Percentiles rank a stretch among this genome's conserved stretches.
Evolutionary conservation across 2,113 vertebrate genomes (phyloP).

Genomic region (Melospiza melodia): DNA sequence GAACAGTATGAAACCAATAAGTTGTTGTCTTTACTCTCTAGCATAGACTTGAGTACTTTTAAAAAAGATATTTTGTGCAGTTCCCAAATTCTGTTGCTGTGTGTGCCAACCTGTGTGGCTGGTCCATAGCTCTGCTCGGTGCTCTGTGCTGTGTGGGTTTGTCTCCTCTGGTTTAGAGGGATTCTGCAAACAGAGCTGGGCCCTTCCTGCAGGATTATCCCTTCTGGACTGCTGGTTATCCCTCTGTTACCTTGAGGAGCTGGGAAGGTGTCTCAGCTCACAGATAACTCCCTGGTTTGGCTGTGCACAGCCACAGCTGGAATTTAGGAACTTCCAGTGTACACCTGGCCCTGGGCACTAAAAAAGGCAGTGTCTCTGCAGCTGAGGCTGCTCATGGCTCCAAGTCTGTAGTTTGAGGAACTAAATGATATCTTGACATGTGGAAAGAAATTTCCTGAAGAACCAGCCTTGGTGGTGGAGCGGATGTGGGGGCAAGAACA

Average conservation of each 20-base stretch:
- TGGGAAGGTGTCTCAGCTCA: neutral
- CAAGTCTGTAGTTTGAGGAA: neutral
- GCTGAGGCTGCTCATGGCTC: neutral
- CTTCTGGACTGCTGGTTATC: neutral
- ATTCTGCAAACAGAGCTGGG: neutral
- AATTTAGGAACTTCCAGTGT: neutral
- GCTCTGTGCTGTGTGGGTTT: neutral
- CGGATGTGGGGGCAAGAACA: conserved; percentile 1
- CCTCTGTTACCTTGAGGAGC: neutral
- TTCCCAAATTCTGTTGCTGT: neutral
- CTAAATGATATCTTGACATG: neutral
- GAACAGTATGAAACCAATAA: neutral
- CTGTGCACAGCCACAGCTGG: neutral
- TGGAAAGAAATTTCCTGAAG: neutral
- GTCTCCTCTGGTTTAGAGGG: neutral
- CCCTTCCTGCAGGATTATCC: neutral
- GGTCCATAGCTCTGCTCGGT: accelerated
- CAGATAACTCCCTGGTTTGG: too few species aligned
- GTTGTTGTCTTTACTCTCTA: neutral
- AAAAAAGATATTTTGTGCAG: neutral
- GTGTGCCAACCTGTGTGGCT: neutral
- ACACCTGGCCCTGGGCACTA: neutral
- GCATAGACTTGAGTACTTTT: neutral
- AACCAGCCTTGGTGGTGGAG: neutral
- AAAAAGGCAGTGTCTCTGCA: neutral